Base-by-base conservation (phyloP, 2,797 vertebrate species). In the Semaprochilodus insignis region DNA sequence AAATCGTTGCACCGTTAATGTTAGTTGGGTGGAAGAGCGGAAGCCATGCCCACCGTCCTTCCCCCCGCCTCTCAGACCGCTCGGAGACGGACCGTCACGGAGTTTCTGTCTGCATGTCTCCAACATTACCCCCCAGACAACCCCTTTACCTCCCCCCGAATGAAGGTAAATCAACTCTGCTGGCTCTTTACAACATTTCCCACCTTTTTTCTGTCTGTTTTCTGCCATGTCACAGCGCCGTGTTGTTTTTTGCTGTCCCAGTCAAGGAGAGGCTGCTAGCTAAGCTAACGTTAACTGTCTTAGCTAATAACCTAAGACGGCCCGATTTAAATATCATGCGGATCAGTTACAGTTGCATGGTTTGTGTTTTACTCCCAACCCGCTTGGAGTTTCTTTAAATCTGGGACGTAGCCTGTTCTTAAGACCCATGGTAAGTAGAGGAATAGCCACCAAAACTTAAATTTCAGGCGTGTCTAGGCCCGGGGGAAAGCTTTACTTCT, bases 11-110 rank as follows among this genome's bases (percentile, higher is more conserved):
- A 27, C 23, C 14, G n/a, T 62, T 11, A 62, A 23, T 62, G 59
- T 62, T 8, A 1, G 57, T 10, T 36, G 78, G 79, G 67, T 78
- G 70, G 88, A n/a, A 25, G 23, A 93, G 91, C 93, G 93, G 94
- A 94, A 93, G 93, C 57, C 69, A 76, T 90, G 88, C 94, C 93
- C 94, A 92, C 94, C 94, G 93, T 94, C 94, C 92, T 94, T 92
- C 92, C 63, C 34, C 80, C 88, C 89, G 92, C 85, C 92, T 93
- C 91, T 90, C 85, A 78, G 89, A 90, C 86, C 89, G 90, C 90
- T 91, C 88, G 90, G 90, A 89, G 90, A 88, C 90, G 91, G 77
- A 87, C 85, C 86, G 90, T 87, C 84, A 87, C 86, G 81, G 51
- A 82, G 83, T 84, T 85, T 88, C 65, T 67, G 90, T 87, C 92